A percentile compares a stretch with the other conserved stretches of the same genome.
Conservation (phyloP, 35 echinoderm and acorn worm species). For the Lytechinus pictus region DNA sequence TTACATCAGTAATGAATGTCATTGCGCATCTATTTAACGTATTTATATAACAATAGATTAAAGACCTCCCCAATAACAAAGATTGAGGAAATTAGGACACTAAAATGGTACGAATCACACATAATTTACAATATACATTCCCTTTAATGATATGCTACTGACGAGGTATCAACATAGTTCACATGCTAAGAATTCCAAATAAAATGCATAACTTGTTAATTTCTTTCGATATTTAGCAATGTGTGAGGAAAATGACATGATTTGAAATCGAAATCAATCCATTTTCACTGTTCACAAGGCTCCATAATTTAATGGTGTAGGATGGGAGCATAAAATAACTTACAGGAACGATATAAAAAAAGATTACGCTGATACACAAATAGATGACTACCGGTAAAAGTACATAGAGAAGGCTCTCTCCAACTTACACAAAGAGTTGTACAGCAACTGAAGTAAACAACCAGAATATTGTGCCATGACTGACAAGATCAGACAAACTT, state of each 20-base stretch:
- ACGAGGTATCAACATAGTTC: too few relatives aligned
- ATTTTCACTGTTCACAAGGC: background rate
- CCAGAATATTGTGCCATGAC: background rate
- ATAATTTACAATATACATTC: too few relatives aligned
- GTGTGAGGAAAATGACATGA: background rate
- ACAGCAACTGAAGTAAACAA: background rate
- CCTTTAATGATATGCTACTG: too few relatives aligned
- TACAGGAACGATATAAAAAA: background rate
- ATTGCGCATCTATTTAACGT: too few relatives aligned
- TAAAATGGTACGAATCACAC: too few relatives aligned
- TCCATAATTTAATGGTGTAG: background rate
- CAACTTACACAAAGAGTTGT: background rate
- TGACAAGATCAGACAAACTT: constrained; percentile 1
- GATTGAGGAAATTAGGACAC: too few relatives aligned
- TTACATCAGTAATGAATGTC: too few relatives aligned
- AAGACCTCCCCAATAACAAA: too few relatives aligned
- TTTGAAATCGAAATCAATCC: background rate
- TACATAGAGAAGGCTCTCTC: background rate
- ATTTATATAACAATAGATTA: too few relatives aligned
- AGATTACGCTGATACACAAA: background rate
- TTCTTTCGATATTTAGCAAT: background rate
- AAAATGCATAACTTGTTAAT: background rate
- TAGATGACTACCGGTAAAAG: background rate
- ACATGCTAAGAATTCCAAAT: too few relatives aligned
- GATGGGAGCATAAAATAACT: background rate